Conservation (phyloP, 1,140 invertebrate species). For the Spodoptera litura region DNA sequence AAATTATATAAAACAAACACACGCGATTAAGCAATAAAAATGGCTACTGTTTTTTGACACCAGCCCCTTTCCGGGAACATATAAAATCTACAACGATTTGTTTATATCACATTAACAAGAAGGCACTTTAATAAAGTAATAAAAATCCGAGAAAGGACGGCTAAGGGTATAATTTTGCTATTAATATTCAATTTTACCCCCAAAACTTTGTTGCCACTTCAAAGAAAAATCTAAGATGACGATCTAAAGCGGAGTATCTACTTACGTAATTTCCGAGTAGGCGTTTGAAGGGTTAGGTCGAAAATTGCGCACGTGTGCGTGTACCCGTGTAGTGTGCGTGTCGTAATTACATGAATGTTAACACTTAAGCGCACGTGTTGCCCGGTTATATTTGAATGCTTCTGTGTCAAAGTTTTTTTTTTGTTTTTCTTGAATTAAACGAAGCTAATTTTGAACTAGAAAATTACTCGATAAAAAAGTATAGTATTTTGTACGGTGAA, state of each 20-base stretch:
- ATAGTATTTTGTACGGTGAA: no score
- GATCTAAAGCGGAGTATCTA: slow-evolving; percentile 71
- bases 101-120: slow-evolving; percentile 82
- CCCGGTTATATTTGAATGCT: slow-evolving; percentile 1
- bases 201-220: slow-evolving; percentile 76
- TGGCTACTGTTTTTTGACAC: slow-evolving; percentile 84
- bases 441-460: not conserved
- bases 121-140: slow-evolving; percentile 82
- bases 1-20: slow-evolving; percentile 69
- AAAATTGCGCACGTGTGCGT: slow-evolving; percentile 55
- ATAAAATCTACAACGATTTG: slow-evolving; percentile 79
- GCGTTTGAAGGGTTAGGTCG: slow-evolving; percentile 64
- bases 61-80: slow-evolving; percentile 72
- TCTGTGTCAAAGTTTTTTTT: not conserved
- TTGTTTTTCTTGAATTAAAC: not conserved
- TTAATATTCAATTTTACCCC: slow-evolving; percentile 85
- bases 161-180: slow-evolving; percentile 80
- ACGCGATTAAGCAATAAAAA: slow-evolving; percentile 82
- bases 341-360: slow-evolving; percentile 55
- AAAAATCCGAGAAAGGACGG: slow-evolving; percentile 72
- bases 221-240: slow-evolving; percentile 82
- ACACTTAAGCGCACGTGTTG: slow-evolving; percentile 52
- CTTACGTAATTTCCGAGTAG: slow-evolving; percentile 76
- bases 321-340: slow-evolving; percentile 44
- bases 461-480: no score